phyloP scores from a whole-genome alignment of 2,113 vertebrate genomes.

The Hiodon tergisus region DNA sequence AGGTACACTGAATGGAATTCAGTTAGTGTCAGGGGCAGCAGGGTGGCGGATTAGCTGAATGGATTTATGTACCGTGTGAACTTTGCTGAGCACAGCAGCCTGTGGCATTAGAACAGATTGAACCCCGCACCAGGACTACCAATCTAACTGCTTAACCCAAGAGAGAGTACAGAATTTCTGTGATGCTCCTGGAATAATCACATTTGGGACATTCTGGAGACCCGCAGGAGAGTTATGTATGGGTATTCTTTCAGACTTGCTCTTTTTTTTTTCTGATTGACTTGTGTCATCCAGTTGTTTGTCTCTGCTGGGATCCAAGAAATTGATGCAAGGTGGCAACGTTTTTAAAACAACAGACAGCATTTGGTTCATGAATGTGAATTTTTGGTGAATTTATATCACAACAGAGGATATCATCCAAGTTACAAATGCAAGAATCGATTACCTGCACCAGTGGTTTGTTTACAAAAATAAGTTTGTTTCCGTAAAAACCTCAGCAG shows the following conservation, averaged over 20 bases:
- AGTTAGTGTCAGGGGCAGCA: not conserved
- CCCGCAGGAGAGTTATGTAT: not conserved
- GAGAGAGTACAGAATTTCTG: not conserved
- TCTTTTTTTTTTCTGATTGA: not conserved
- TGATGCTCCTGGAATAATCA: not conserved
- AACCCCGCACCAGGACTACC: not conserved
- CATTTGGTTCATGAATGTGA: not conserved
- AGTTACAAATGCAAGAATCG: not conserved
- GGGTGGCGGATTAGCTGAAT: slow-evolving; percentile 1
- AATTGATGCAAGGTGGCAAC: not conserved
- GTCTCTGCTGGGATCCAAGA: too few species aligned
- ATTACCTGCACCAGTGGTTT: not conserved
- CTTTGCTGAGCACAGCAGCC: slow-evolving; percentile 17
- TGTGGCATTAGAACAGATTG: slow-evolving; percentile 18
- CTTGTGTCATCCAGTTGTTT: not conserved
- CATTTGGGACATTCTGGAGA: not conserved
- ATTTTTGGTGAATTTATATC: not conserved
- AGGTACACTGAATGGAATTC: not conserved
- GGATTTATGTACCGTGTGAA: not conserved
- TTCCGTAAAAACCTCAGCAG: not conserved
- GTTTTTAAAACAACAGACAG: not conserved
- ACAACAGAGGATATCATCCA: not conserved
- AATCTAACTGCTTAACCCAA: not conserved
- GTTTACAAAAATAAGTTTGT: not conserved
- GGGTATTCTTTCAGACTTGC: too few species aligned